Evolutionary conservation across 1,140 invertebrate genomes (phyloP).

Genomic region (Gryllus bimaculatus): DNA sequence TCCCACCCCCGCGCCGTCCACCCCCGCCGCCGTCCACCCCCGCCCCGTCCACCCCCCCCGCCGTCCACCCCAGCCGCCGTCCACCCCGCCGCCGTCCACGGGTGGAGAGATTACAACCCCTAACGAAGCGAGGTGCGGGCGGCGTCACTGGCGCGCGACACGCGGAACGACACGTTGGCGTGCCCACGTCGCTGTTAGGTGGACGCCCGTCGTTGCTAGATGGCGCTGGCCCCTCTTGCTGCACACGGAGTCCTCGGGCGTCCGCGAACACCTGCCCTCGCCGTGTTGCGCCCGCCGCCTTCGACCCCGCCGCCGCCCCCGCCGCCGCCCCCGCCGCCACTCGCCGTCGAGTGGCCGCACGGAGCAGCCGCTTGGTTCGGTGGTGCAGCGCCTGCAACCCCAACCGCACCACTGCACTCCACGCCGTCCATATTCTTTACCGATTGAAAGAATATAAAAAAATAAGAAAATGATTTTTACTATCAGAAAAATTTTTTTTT

Average conservation of each 20-base stretch:
- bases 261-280: slow-evolving; percentile 43
- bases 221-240: slow-evolving; percentile 58
- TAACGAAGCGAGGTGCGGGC: background rate
- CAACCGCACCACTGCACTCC: too few species aligned
- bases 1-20: too few species aligned
- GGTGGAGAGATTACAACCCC: too few species aligned
- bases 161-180: slow-evolving; percentile 27
- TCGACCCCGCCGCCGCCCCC: slow-evolving; percentile 7
- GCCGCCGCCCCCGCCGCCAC: slow-evolving; percentile 30
- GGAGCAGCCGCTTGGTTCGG: slow-evolving; percentile 38
- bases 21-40: too few species aligned
- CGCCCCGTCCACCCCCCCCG: too few species aligned
- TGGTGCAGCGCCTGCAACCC: slow-evolving; percentile 48
- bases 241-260: slow-evolving; percentile 59
- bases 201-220: slow-evolving; percentile 40
- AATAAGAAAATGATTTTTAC: too few species aligned
- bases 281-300: too few species aligned
- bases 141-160: slow-evolving; percentile 17
- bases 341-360: slow-evolving; percentile 25
- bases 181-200: slow-evolving; percentile 31
- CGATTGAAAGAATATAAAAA: too few species aligned
- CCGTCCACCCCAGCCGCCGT: too few species aligned
- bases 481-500: too few species aligned
- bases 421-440: too few species aligned
- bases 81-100: too few species aligned